Base-by-base conservation (phyloP, 2,888 invertebrate species). In the Byasa hedistus region DNA sequence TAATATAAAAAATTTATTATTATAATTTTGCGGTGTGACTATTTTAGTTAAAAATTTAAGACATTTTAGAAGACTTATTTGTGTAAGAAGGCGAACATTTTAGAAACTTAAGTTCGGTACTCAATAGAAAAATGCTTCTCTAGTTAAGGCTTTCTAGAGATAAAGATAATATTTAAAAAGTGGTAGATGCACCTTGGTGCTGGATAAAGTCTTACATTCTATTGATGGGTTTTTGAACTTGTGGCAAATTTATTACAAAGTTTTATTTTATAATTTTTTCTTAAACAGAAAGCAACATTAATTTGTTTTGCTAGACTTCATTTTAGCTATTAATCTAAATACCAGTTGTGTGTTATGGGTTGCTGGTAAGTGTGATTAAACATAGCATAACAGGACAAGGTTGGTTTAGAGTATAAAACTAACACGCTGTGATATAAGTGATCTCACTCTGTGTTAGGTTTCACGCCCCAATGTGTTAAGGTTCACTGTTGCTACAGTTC, bases 351-450 rank as follows among this genome's bases (percentile, higher is more conserved):
- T 1, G n/a, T 19, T 48, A 7, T 8, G 5, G 19, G 19, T 19
- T 27, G 19, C n/a, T 24, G 27, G 24, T 15, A 23, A 22, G 19
- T 27, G 27, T 56, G 8, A 56, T 54, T n/a, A n/a, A n/a, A 48
- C 39, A n/a, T n/a, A n/a, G 5, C 12, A 48, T n/a, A 48, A 48
- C 48, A 48, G 48, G n/a, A 48, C 48, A 48, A 48, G 4, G 54
- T 48, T 57, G 39, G 48, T 55, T 58, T 64, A 55, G 64, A 68
- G 59, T 48, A n/a, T 64, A 54, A 66, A 64, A 66, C 66, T 69
- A 69, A 70, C 66, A 72, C 71, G 72, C 75, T 76, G 76, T 77
- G 75, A 78, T 76, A 74, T 71, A 72, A 69, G 73, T 74, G 79
- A 78, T 79, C 79, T 79, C 79, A 73, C 68, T 61, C 68, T 74